Evolutionary conservation across 2,888 invertebrate genomes (phyloP).

Genomic region (Eilema depressum): DNA sequence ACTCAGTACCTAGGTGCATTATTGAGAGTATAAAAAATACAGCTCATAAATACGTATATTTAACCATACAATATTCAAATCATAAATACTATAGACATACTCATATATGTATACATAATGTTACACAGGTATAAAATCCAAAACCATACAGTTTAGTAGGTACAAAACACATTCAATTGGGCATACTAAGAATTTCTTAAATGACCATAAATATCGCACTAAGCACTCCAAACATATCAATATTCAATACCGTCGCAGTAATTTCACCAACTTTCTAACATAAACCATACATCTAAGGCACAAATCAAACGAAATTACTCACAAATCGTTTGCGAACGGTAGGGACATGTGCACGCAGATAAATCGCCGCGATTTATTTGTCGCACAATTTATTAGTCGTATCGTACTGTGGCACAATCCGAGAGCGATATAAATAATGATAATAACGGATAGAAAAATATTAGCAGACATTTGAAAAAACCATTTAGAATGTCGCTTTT

Average conservation of each 20-base stretch:
- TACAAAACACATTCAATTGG: neutral
- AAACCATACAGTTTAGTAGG: no score
- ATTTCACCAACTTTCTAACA: constrained; percentile 26
- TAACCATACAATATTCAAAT: no score
- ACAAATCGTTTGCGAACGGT: constrained; percentile 53
- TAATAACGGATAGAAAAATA: constrained; percentile 63
- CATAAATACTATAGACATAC: no score
- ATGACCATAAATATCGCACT: neutral
- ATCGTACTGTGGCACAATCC: constrained; percentile 46
- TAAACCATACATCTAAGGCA: constrained; percentile 33
- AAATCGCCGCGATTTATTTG: constrained; percentile 66
- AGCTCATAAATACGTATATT: no score
- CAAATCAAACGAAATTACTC: constrained; percentile 51
- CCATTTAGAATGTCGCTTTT: neutral
- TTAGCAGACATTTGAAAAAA: neutral
- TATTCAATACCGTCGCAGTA: constrained; percentile 14
- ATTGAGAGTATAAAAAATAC: no score
- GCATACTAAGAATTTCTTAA: neutral
- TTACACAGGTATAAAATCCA: no score
- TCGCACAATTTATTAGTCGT: constrained; percentile 43
- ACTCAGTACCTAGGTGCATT: no score
- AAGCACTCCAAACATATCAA: neutral
- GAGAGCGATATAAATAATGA: constrained; percentile 67
- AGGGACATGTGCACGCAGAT: constrained; percentile 63
- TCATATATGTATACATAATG: no score